Conservation (phyloP, 2,797 vertebrate genomes). For the Nyctalus aviator region DNA sequence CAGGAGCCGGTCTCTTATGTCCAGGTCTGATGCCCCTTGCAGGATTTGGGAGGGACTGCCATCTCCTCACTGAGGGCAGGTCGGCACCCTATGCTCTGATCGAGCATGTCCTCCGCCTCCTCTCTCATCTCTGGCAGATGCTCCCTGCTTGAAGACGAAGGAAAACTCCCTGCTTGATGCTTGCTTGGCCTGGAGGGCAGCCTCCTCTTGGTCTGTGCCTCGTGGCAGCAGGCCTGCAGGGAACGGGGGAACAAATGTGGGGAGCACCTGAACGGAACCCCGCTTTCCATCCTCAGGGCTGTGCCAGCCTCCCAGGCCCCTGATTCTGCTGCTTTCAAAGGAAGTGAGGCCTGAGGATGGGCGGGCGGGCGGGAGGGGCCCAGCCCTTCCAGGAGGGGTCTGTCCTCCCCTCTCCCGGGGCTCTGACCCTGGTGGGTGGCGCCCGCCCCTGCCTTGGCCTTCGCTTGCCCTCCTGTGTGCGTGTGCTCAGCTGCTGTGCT, state of each 20-base stretch:
- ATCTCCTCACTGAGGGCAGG: neutral
- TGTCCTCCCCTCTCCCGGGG: neutral
- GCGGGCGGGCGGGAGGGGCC: neutral
- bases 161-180: constrained; percentile 49
- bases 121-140: constrained; percentile 18
- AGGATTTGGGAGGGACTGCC: neutral
- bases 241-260: neutral
- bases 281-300: constrained; percentile 20
- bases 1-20: neutral
- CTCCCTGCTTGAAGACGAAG: neutral
- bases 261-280: neutral
- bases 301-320: neutral
- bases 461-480: constrained; percentile 57
- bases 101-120: neutral
- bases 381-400: neutral
- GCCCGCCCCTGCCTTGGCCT: constrained; percentile 9
- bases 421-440: neutral
- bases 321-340: neutral
- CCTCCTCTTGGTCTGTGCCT: constrained; percentile 38
- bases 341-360: neutral
- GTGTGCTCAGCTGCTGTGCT: constrained; percentile 75
- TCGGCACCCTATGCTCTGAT: neutral
- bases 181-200: constrained; percentile 58
- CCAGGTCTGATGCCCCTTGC: neutral
- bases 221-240: neutral